Percentiles rank a stretch among this genome's conserved stretches.
Conservation (phyloP, 2,888 invertebrate genomes). For the Aphodius granarius region DNA sequence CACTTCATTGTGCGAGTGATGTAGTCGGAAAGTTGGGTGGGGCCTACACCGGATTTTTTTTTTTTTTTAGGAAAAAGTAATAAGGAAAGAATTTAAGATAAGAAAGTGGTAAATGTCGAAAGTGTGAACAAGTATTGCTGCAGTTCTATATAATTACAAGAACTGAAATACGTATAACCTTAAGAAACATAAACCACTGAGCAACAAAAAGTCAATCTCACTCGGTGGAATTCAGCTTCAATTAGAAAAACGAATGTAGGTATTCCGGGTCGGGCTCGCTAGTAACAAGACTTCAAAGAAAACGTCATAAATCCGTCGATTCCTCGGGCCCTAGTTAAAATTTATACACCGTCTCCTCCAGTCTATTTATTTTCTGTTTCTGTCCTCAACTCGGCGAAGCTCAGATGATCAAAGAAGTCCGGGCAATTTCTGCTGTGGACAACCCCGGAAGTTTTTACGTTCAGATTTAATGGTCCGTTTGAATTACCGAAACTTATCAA, state of each 20-base stretch:
- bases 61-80: neutral
- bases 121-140: too few species aligned
- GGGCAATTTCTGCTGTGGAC: conserved; percentile 42
- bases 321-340: neutral
- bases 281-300: neutral
- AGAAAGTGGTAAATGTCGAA: neutral
- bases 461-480: conserved; percentile 41
- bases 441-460: conserved; percentile 40
- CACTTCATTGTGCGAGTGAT: too few species aligned
- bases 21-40: too few species aligned
- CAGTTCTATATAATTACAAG: too few species aligned
- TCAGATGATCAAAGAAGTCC: conserved; percentile 18
- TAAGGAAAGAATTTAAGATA: neutral
- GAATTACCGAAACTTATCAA: conserved; percentile 37
- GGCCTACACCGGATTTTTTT: too few species aligned
- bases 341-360: neutral
- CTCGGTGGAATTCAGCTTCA: neutral
- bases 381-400: neutral
- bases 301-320: neutral
- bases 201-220: neutral
- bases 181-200: neutral
- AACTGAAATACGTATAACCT: neutral
- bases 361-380: neutral
- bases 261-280: neutral
- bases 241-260: neutral